Percentiles rank a stretch among this genome's conserved stretches.
phyloP scores from a whole-genome alignment of 2,888 invertebrate species.

The Eustalomyia histrio region DNA sequence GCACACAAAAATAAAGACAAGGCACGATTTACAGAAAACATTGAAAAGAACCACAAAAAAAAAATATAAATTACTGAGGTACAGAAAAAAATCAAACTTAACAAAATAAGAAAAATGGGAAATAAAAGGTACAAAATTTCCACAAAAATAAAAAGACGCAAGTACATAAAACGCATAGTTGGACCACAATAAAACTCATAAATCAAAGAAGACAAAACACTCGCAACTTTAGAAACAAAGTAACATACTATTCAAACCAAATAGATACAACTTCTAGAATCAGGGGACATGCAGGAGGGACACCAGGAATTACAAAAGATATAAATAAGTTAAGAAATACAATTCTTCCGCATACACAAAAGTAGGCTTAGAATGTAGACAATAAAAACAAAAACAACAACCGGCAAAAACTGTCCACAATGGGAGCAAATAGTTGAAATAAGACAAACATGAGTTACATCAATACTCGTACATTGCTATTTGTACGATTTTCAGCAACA shows the following conservation, averaged over 20 bases:
- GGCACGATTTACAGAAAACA: constrained; percentile 63
- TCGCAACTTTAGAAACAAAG: constrained; percentile 58
- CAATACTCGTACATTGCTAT: constrained; percentile 17
- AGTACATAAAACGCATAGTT: constrained; percentile 65
- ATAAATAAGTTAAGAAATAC: constrained; percentile 34
- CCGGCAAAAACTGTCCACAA: constrained; percentile 61
- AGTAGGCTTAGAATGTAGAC: constrained; percentile 53
- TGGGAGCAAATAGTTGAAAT: constrained; percentile 66
- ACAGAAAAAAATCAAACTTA: constrained; percentile 33
- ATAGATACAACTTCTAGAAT: not conserved
- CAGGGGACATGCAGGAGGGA: not conserved
- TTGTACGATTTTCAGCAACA: constrained; percentile 21
- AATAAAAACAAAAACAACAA: constrained; percentile 29
- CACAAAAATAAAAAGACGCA: constrained; percentile 51
- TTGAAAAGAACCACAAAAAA: constrained; percentile 39
- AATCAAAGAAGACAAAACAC: constrained; percentile 69
- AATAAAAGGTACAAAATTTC: constrained; percentile 33
- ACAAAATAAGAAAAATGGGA: constrained; percentile 52
- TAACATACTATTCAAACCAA: constrained; percentile 48
- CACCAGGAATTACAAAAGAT: not conserved
- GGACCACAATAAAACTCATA: constrained; percentile 68
- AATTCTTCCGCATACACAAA: constrained; percentile 63
- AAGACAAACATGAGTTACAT: constrained; percentile 49
- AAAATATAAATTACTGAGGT: constrained; percentile 10
- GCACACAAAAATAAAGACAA: constrained; percentile 52